Base-by-base conservation (phyloP, 2,113 vertebrate species). In the Macquaria australasica region DNA sequence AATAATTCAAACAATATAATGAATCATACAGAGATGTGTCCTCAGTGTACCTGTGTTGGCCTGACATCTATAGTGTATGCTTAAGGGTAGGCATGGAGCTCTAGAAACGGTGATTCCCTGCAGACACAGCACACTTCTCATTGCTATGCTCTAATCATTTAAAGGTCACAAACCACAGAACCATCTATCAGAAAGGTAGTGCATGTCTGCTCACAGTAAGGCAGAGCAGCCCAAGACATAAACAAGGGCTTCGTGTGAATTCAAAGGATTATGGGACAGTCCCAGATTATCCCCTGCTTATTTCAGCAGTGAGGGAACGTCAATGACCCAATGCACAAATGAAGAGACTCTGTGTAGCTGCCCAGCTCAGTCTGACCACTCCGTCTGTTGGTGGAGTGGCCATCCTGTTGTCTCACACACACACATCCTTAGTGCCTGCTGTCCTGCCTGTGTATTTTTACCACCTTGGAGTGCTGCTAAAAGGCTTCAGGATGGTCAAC, bases 251-350 rank as follows among this genome's bases (percentile, higher is more conserved):
- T 0, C 23, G 8, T 48, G 43, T 28, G 43, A 20, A n/a, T 16
- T 5, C 28, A 68, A 67, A 63, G 79, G 69, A 74, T 84, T 82
- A 68, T 88, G 64, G 62, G 74, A 58, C 76, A 50, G 64, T 66
- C 51, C 4, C 34, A 68, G 87, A 75, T 88, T 70, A 82, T 85
- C 87, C 50, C 9, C 56, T 78, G 56, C 48, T 85, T 82, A 70
- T 51, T 34, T 59, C n/a, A 55, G 43, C n/a, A 23, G 53, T 12
- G 10, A 25, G 28, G 21, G 74, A 75, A 66, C 34, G 14, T 79
- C 66, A 71, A 69, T 77, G 60, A 62, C 10, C 12, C 43, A 18
- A 12, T 14, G 21, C 73, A 50, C 50, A 16, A 20, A 18, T 37
- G 14, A 15, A 59, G 31, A 69, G 45, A 48, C 64, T 76, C n/a